Conservation (phyloP, 2,888 invertebrate genomes). For the Acleris emargana region DNA sequence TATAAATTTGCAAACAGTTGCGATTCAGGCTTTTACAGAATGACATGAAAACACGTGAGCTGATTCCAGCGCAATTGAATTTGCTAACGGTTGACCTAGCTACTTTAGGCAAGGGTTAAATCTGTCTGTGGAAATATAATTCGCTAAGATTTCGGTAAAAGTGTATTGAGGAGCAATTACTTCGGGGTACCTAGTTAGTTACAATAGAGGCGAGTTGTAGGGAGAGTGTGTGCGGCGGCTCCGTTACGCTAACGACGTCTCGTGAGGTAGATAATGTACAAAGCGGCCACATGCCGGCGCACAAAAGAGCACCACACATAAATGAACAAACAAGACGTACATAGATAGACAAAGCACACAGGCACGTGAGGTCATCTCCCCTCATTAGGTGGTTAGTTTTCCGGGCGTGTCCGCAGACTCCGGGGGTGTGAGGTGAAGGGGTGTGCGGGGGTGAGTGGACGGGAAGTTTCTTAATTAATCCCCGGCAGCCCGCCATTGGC, state of each 20-base stretch:
- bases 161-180: slow-evolving; percentile 25
- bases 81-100: slow-evolving; percentile 28
- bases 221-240: slow-evolving; percentile 14
- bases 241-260: slow-evolving; percentile 31
- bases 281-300: slow-evolving; percentile 46
- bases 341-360: slow-evolving; percentile 77
- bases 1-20: too few relatives aligned
- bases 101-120: slow-evolving; percentile 23
- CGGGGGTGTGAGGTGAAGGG: slow-evolving; percentile 61
- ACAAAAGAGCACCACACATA: slow-evolving; percentile 74
- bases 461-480: slow-evolving; percentile 84
- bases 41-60: neutral
- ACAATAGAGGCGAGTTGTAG: slow-evolving; percentile 15
- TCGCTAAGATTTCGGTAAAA: slow-evolving; percentile 21
- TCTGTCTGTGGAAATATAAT: slow-evolving; percentile 16
- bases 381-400: slow-evolving; percentile 84
- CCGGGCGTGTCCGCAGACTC: slow-evolving; percentile 83
- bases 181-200: slow-evolving; percentile 18
- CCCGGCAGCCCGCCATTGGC: slow-evolving; percentile 81
- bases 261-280: slow-evolving; percentile 37
- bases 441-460: slow-evolving; percentile 54
- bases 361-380: slow-evolving; percentile 83
- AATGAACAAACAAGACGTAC: slow-evolving; percentile 65
- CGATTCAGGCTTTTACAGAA: too few relatives aligned
- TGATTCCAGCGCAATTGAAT: slow-evolving; percentile 20